These are phyloP conservation scores for Alcedo atthis DNA, from an alignment of 2,797 vertebrate species.

Conservation along the genomic window DNA sequence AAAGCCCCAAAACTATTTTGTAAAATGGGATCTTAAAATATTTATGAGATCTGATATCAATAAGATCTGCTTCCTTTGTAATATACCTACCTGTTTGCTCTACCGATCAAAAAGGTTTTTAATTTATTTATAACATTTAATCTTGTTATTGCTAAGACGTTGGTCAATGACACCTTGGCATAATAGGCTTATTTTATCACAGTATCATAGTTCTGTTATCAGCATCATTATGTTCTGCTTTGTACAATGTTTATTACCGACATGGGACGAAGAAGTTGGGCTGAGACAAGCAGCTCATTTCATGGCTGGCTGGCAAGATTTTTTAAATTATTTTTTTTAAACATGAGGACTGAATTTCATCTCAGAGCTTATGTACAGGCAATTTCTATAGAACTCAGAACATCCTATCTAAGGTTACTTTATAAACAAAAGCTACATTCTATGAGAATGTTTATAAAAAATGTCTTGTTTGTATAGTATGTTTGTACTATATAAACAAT, in stretches of 20 bases:
- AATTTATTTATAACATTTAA: slow-evolving; percentile 28
- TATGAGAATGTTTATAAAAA: background rate
- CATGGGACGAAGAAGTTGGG: background rate
- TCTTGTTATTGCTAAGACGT: background rate
- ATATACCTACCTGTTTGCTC: background rate
- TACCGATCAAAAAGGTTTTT: background rate
- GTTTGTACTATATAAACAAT: background rate
- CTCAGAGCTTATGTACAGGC: background rate
- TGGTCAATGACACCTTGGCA: slow-evolving; percentile 30
- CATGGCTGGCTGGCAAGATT: background rate
- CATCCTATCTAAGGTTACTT: background rate
- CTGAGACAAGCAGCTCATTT: background rate
- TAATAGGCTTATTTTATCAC: slow-evolving; percentile 30
- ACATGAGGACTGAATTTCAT: background rate
- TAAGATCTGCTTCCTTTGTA: background rate
- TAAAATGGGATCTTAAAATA: background rate
- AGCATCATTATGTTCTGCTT: background rate
- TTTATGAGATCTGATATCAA: background rate
- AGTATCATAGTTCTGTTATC: slow-evolving; percentile 1
- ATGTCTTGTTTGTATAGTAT: no score
- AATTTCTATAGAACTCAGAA: background rate
- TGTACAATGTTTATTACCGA: background rate
- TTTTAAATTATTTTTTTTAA: background rate
- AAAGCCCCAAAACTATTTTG: background rate
- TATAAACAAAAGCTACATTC: background rate